These are phyloP conservation scores for human (Homo sapiens) DNA, from an alignment of 2,113 vertebrate genomes.

Conservation along the genomic window DNA sequence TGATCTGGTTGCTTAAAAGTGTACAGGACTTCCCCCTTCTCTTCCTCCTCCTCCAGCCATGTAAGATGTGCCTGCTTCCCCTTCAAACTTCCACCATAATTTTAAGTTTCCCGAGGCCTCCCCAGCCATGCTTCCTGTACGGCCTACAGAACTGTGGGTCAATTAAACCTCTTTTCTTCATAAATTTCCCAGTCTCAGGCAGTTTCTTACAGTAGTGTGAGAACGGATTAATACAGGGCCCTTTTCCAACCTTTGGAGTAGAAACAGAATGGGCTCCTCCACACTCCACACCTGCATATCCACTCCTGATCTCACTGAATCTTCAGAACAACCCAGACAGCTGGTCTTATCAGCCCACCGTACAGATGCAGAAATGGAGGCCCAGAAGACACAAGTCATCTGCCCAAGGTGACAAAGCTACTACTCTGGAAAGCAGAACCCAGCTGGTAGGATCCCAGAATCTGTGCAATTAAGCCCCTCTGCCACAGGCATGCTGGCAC, in stretches of 20 bases:
- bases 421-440: background rate
- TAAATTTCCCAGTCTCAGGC: too few relatives aligned
- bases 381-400: background rate
- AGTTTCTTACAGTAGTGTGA: too few relatives aligned
- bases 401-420: background rate
- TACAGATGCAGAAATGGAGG: background rate
- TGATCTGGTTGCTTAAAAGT: too few relatives aligned
- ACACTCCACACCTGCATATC: background rate
- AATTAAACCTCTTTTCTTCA: too few relatives aligned
- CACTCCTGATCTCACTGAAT: background rate
- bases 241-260: background rate
- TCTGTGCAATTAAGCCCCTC: background rate
- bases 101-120: too few relatives aligned
- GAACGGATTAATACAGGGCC: background rate
- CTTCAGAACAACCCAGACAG: background rate
- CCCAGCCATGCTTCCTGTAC: too few relatives aligned
- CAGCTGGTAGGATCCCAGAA: background rate
- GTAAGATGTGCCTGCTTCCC: too few relatives aligned
- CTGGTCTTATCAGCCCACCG: too few relatives aligned
- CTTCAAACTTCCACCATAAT: too few relatives aligned
- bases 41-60: too few relatives aligned
- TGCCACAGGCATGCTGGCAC: background rate
- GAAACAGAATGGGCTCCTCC: rapidly evolving
- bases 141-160: too few relatives aligned
- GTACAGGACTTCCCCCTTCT: too few relatives aligned